Percentiles rank a stretch among this genome's conserved stretches.
Conservation (phyloP, 2,888 invertebrate species). For the Pyrrhia umbra region DNA sequence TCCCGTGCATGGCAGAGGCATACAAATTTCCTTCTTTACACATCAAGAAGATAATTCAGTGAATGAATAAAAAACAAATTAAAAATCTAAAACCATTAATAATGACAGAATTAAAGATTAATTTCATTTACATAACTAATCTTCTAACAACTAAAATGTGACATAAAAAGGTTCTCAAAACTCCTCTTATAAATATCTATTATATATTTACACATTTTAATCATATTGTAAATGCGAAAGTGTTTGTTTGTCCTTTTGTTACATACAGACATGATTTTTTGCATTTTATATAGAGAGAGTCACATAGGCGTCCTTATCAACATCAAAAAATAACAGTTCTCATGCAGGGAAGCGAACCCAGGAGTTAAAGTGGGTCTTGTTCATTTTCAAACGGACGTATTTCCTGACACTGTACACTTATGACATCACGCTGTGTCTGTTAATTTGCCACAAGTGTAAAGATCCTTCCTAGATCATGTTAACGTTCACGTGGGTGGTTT, state of each 20-base stretch:
- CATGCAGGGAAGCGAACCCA: neutral
- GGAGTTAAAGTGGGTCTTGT: neutral
- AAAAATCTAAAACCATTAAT: no score
- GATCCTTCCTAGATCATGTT: conserved; percentile 32
- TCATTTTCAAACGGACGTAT: neutral
- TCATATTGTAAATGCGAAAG: no score
- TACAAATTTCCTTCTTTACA: no score
- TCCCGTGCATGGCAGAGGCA: no score
- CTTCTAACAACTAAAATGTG: neutral
- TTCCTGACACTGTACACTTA: neutral
- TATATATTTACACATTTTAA: neutral
- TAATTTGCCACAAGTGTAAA: conserved; percentile 32
- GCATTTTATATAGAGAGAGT: no score
- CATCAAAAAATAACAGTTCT: no score
- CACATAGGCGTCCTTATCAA: no score
- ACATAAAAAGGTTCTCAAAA: neutral
- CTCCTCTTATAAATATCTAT: neutral
- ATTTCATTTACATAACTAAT: neutral
- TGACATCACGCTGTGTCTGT: conserved; percentile 33
- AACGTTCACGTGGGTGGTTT: conserved; percentile 22
- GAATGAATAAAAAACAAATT: neutral
- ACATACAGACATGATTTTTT: no score
- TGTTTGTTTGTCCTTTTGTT: no score
- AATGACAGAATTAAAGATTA: neutral
- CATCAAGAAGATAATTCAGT: no score